Evolutionary conservation across 2,797 vertebrate species (phyloP).

Genomic region (Onychomys arenicola): DNA sequence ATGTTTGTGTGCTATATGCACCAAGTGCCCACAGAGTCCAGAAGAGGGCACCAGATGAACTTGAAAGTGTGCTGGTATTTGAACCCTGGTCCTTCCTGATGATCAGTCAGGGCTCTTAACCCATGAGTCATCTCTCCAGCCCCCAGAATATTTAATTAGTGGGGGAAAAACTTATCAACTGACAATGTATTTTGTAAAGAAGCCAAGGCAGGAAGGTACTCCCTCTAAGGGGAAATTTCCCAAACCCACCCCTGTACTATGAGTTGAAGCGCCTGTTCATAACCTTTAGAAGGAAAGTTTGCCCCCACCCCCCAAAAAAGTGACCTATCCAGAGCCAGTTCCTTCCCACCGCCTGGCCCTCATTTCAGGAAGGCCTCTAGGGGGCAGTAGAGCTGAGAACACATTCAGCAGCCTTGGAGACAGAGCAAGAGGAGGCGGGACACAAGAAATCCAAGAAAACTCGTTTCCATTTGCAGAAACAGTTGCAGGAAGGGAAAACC

Average conservation of each 20-base stretch:
- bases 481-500: background rate
- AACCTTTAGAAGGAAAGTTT: background rate
- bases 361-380: background rate
- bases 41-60: background rate
- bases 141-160: background rate
- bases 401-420: fast-evolving
- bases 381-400: background rate
- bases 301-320: background rate
- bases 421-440: too few relatives aligned
- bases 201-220: background rate
- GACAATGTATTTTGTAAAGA: background rate
- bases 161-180: background rate
- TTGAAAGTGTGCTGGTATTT: background rate
- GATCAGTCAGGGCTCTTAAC: background rate
- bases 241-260: background rate
- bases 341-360: fast-evolving
- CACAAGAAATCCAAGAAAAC: background rate
- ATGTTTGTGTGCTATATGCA: background rate
- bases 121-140: background rate
- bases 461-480: background rate
- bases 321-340: background rate
- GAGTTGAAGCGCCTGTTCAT: background rate
- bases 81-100: background rate
- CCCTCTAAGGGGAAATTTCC: slow-evolving; percentile 19
- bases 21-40: background rate